Evolutionary conservation across 2,888 invertebrate genomes (phyloP).

Genomic region (Xestobium rufovillosum): DNA sequence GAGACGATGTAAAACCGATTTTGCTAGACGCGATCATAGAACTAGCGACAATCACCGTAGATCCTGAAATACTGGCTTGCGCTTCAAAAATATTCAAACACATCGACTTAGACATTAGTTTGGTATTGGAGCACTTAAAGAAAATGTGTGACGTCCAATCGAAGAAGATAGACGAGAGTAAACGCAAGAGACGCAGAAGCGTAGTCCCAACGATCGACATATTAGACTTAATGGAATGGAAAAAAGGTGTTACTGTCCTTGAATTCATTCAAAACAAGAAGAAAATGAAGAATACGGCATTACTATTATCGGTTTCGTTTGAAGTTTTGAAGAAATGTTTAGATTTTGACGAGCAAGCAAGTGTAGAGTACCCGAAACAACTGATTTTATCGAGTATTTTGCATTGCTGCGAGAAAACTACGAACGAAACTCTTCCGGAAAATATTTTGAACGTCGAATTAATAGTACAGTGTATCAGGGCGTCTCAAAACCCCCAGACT

Average conservation of each 20-base stretch:
- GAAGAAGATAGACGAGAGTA: slow-evolving; percentile 40
- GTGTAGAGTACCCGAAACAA: slow-evolving; percentile 85
- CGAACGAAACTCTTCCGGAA: slow-evolving; percentile 47
- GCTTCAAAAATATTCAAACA: slow-evolving; percentile 59
- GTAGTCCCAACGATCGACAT: slow-evolving; percentile 53
- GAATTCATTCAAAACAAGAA: slow-evolving; percentile 83
- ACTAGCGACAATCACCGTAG: slow-evolving; percentile 51
- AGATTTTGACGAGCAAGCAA: slow-evolving; percentile 70
- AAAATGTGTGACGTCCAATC: slow-evolving; percentile 50
- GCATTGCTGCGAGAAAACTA: slow-evolving; percentile 58
- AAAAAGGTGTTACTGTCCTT: slow-evolving; percentile 66
- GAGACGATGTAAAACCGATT: slow-evolving; percentile 42
- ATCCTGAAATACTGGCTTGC: slow-evolving; percentile 52
- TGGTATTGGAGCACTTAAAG: slow-evolving; percentile 52
- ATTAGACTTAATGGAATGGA: slow-evolving; percentile 64
- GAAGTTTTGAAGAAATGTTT: slow-evolving; percentile 71
- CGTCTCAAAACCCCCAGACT: slow-evolving; percentile 89
- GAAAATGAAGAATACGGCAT: slow-evolving; percentile 59
- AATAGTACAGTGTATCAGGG: slow-evolving; percentile 81
- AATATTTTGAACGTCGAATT: slow-evolving; percentile 60
- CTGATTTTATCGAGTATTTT: slow-evolving; percentile 70
- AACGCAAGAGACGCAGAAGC: slow-evolving; percentile 42
- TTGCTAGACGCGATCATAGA: slow-evolving; percentile 49
- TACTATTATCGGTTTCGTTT: slow-evolving; percentile 68
- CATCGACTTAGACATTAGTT: slow-evolving; percentile 55